phyloP scores from a whole-genome alignment of 2,113 vertebrate genomes.

The Hystrix brachyura region DNA sequence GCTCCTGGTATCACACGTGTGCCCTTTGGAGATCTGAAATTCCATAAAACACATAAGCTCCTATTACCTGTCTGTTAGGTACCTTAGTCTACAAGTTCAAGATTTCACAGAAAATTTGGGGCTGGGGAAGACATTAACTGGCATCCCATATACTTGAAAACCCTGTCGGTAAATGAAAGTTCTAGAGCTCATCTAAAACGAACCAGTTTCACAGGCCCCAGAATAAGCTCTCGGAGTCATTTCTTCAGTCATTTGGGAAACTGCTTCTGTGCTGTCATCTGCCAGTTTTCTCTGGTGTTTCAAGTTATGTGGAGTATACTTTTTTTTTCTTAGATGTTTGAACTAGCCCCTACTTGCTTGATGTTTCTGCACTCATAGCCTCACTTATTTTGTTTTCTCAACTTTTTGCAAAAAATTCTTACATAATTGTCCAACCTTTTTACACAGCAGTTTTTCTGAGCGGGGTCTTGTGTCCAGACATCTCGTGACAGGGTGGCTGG shows the following conservation, averaged over 20 bases:
- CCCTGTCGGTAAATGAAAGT: not conserved
- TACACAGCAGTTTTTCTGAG: not conserved
- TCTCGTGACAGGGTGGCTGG: not conserved
- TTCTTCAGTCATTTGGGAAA: not conserved
- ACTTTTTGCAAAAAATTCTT: constrained; percentile 69
- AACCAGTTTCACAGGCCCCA: not conserved
- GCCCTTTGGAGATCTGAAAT: constrained; percentile 60
- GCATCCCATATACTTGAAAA: not conserved
- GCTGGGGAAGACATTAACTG: not conserved
- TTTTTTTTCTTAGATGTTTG: not conserved
- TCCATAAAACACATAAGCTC: not conserved
- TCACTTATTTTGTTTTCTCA: constrained; percentile 57
- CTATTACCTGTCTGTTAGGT: not conserved
- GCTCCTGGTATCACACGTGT: not conserved
- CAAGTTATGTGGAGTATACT: not conserved
- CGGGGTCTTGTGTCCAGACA: not conserved
- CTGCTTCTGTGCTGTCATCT: not conserved
- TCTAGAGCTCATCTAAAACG: constrained; percentile 45
- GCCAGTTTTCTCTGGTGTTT: not conserved
- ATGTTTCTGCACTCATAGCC: constrained; percentile 28
- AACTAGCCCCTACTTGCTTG: constrained; percentile 65
- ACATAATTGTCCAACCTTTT: not conserved
- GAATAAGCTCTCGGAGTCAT: not conserved
- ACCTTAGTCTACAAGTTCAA: not conserved
- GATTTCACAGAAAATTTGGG: constrained; percentile 24